Evolutionary conservation across 2,888 invertebrate genomes (phyloP), one percentile per base, ranked within the genome.

Genomic region (Drosophila nr. perissopoda): DNA sequence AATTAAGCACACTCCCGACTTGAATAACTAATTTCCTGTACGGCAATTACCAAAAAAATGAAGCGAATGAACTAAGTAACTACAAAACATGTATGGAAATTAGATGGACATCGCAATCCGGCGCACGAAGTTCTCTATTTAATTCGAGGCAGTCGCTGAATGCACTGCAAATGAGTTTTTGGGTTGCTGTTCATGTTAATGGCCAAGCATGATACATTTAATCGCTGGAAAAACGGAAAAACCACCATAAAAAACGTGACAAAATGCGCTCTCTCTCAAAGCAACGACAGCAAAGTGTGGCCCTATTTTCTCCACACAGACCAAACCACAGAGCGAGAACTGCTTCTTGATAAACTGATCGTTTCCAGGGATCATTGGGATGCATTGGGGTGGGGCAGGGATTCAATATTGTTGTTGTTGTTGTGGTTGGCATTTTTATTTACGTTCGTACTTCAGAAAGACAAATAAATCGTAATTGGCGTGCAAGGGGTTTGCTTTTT

Each of bases 391-490:
- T 53, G 54, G 56, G 56, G 38, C 31, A 61, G 74, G 74, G 58
- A 57, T 67, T 60, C 48, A 21, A 46, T 29, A 5, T 25, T 52
- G 33, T 51, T 63, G 49, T 36, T 10, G 4, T 40, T 40, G 38
- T 18, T 38, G 8, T n/a, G n/a, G 58, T 38, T 53, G 29, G 46
- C 49, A 18, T 58, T 81, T 83, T 83, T 85, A 76, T 82, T 84
- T 87, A 87, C 75, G 68, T 79, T 76, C 42, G 63, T 68, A 87
- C 89, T 87, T 87, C 71, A 87, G 74, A 74, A 78, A 76, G 71
- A 87, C 88, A 87, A 89, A 89, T 87, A 87, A 87, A 87, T 89
- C 87, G 87, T 89, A 87, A 87, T 87, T 87, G 87, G 89, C 87
- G 88, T 84, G 63, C 85, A 74, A 83, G 85, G 89, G 89, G 76